These are phyloP conservation scores for Drosophila ironensis DNA, from an alignment of 1,140 invertebrate species.

Conservation along the genomic window DNA sequence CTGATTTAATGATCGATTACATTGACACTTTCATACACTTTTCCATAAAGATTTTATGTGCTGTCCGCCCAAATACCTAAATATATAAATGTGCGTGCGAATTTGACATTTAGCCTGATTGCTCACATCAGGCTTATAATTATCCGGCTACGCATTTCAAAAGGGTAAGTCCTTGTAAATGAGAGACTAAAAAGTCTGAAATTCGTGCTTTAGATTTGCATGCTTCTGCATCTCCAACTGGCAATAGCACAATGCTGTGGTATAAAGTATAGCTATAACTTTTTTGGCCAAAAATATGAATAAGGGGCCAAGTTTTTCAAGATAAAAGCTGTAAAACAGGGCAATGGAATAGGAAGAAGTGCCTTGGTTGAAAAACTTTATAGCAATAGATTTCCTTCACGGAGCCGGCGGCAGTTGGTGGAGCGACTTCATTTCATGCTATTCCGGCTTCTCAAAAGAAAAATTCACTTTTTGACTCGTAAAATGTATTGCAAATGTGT, in stretches of 20 bases:
- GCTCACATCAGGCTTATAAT: too few relatives aligned
- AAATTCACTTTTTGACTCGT: slow-evolving; percentile 69
- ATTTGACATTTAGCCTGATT: too few relatives aligned
- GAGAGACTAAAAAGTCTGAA: slow-evolving; percentile 21
- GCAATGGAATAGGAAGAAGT: slow-evolving; percentile 1
- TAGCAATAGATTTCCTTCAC: slow-evolving; percentile 35
- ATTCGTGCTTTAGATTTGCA: slow-evolving; percentile 21
- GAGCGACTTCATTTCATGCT: slow-evolving; percentile 41
- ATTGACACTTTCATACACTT: too few relatives aligned
- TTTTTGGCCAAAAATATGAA: slow-evolving; percentile 28
- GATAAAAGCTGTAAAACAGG: slow-evolving; percentile 11
- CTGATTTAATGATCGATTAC: neutral
- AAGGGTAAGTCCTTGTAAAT: slow-evolving; percentile 25
- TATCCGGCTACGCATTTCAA: too few relatives aligned
- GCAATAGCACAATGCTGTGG: slow-evolving; percentile 15
- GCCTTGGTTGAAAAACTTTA: slow-evolving; percentile 40
- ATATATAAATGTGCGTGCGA: too few relatives aligned
- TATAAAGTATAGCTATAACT: slow-evolving; percentile 50
- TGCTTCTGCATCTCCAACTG: slow-evolving; percentile 32
- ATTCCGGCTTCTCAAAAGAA: slow-evolving; percentile 26
- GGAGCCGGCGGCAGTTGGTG: slow-evolving; percentile 37
- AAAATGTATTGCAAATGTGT: slow-evolving; percentile 70
- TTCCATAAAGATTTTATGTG: too few relatives aligned
- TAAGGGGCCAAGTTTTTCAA: slow-evolving; percentile 26
- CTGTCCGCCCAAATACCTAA: too few relatives aligned